Evolutionary conservation across 2,797 vertebrate genomes (phyloP).

Genomic region (Rhabdophis nuchalis): DNA sequence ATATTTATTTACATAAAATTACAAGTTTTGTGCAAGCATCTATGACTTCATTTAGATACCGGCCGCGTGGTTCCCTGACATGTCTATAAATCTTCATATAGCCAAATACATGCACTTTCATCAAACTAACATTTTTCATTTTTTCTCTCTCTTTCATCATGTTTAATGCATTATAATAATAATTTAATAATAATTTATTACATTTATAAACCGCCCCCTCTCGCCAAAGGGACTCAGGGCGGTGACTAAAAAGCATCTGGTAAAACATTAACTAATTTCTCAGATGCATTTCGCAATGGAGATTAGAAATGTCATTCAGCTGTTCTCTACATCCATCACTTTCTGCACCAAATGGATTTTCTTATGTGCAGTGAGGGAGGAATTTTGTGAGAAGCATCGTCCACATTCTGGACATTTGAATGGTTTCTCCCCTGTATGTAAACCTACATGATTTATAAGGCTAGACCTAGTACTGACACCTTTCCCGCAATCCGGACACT

Average conservation of each 20-base stretch:
- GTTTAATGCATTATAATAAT: background rate
- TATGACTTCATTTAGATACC: background rate
- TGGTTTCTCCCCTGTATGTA: background rate
- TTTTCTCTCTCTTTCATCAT: background rate
- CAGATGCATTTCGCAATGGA: background rate
- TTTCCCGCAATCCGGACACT: no score
- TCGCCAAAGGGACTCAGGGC: no score
- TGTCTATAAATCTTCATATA: background rate
- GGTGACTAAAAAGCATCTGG: background rate
- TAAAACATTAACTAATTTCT: background rate
- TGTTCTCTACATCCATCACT: background rate
- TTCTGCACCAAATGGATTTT: background rate
- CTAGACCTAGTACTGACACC: background rate
- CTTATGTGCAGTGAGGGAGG: background rate
- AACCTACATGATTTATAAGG: background rate
- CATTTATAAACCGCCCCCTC: no score
- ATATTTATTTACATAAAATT: background rate
- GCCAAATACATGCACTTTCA: background rate
- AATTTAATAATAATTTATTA: no score
- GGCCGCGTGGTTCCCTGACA: background rate
- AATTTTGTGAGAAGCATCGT: background rate
- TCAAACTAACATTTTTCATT: background rate
- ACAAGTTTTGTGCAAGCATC: background rate
- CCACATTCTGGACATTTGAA: background rate
- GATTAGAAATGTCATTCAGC: background rate